phyloP scores from a whole-genome alignment of 2,113 vertebrate genomes.

The Peromyscus californicus region DNA sequence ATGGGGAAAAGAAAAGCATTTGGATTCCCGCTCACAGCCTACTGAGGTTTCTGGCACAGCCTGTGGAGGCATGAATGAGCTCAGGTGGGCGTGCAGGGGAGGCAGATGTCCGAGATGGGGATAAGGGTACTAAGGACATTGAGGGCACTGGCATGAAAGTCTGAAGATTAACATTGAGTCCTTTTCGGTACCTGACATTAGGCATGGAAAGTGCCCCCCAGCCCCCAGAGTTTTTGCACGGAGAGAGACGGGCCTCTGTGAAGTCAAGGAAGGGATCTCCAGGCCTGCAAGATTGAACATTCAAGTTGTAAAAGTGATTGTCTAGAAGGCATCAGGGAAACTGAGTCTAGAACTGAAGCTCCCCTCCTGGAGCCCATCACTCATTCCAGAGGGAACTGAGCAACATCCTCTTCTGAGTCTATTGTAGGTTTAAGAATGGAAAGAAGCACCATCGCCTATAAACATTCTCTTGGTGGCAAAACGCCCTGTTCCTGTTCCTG shows the following conservation, averaged over 20 bases:
- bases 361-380: background rate
- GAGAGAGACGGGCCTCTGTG: background rate
- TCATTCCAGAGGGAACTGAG: background rate
- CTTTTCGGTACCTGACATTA: background rate
- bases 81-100: background rate
- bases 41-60: background rate
- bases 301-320: background rate
- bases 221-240: no score
- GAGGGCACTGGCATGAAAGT: background rate
- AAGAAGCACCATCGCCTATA: background rate
- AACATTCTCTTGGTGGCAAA: background rate
- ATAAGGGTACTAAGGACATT: accelerated
- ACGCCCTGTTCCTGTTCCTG: background rate
- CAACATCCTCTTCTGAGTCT: background rate
- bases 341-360: no score
- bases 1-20: no score
- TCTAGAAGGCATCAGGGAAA: background rate
- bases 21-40: background rate
- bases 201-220: background rate
- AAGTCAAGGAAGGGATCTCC: background rate
- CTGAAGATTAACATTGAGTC: background rate
- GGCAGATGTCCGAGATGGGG: background rate
- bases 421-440: background rate
- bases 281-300: background rate
- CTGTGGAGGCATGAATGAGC: background rate